Conservation (phyloP, 37 sponge, comb jelly and placozoan genomes). For the Oscarella lobularis region DNA sequence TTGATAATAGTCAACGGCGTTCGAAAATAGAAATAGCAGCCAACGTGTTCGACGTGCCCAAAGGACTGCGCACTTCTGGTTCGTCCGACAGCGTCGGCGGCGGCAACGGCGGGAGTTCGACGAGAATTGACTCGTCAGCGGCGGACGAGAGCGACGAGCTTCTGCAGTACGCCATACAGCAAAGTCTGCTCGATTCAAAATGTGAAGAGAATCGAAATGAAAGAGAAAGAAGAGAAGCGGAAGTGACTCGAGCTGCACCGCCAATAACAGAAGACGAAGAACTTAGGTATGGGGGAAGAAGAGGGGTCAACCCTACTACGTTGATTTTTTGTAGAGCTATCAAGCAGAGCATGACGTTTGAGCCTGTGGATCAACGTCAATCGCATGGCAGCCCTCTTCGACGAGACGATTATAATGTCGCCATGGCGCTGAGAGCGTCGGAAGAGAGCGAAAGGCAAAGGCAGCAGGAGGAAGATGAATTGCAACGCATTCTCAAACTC, state of each 20-base stretch:
- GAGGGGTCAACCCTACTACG: background rate
- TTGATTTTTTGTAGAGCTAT: background rate
- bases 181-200: constrained; percentile 71
- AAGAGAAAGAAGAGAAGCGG: background rate
- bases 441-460: constrained; percentile 6
- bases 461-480: constrained; percentile 50
- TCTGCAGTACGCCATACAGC: constrained; percentile 87
- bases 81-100: too few species aligned
- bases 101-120: background rate
- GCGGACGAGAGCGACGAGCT: constrained; percentile 69
- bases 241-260: background rate
- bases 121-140: background rate
- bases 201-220: constrained; percentile 3
- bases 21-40: too few species aligned
- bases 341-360: background rate
- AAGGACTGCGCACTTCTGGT: too few species aligned
- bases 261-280: constrained; percentile 18
- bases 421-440: constrained; percentile 29
- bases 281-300: constrained; percentile 9
- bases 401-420: constrained; percentile 37
- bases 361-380: constrained; percentile 18
- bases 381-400: too few species aligned
- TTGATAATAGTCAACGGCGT: too few species aligned
- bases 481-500: constrained; percentile 43
- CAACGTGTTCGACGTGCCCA: constrained; percentile 63